Evolutionary conservation across 2,797 vertebrate genomes (phyloP).

Genomic region (Acestrorhynchus altus): DNA sequence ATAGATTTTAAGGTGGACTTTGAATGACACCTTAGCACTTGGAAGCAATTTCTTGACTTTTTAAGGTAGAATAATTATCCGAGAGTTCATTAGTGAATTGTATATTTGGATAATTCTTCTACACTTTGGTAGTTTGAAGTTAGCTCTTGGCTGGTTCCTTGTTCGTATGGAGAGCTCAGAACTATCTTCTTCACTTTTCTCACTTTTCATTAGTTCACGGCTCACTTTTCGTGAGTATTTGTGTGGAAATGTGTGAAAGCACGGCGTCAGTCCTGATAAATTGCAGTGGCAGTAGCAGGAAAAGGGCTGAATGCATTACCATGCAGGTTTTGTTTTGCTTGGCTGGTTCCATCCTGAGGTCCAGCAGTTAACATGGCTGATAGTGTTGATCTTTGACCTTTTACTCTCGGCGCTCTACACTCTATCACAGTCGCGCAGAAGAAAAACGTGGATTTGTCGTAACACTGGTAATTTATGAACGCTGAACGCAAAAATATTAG

Average conservation of each 20-base stretch:
- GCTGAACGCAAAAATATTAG: conserved; percentile 44
- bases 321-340: conserved; percentile 71
- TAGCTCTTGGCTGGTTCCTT: too few species aligned
- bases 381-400: conserved; percentile 62
- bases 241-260: not conserved
- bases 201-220: too few species aligned
- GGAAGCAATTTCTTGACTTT: too few species aligned
- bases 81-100: too few species aligned
- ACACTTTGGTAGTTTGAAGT: too few species aligned
- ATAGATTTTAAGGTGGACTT: too few species aligned
- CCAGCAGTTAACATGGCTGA: conserved; percentile 47
- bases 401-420: conserved; percentile 58
- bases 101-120: too few species aligned
- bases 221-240: not conserved
- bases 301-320: conserved; percentile 59
- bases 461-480: conserved; percentile 57
- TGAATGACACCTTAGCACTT: too few species aligned
- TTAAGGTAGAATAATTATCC: too few species aligned
- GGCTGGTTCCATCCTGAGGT: conserved; percentile 53
- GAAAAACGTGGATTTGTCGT: conserved; percentile 39
- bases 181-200: too few species aligned
- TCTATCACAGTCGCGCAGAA: conserved; percentile 64
- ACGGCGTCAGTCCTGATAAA: conserved; percentile 56
- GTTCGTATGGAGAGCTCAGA: too few species aligned
- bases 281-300: conserved; percentile 64